Evolutionary conservation across 2,888 invertebrate genomes (phyloP).

Genomic region (Amblyteles armatorius): DNA sequence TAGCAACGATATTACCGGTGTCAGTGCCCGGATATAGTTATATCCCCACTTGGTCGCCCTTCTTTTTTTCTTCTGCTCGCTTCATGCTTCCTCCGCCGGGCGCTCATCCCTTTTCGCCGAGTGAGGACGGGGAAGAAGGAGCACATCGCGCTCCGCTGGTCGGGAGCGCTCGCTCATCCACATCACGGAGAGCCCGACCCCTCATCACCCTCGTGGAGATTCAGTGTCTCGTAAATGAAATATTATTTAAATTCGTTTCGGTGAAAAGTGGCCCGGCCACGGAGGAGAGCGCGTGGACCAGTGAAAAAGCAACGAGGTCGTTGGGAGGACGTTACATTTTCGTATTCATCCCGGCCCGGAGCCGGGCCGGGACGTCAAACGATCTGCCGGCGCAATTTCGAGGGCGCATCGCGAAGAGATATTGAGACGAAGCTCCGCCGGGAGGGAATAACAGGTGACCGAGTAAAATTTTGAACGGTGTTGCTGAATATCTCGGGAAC

Average conservation of each 20-base stretch:
- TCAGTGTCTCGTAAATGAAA: conserved; percentile 65
- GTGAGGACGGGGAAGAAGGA: conserved; percentile 30
- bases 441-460: conserved; percentile 32
- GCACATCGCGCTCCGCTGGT: conserved; percentile 40
- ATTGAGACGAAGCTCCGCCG: conserved; percentile 28
- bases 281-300: conserved; percentile 13
- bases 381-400: conserved; percentile 48
- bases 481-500: conserved; percentile 47
- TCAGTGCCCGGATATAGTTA: conserved; percentile 28
- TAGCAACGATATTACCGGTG: conserved; percentile 39
- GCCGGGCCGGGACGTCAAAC: not conserved
- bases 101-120: conserved; percentile 55
- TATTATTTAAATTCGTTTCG: conserved; percentile 70
- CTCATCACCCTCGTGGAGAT: conserved; percentile 30
- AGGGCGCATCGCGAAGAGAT: conserved; percentile 5
- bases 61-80: conserved; percentile 36
- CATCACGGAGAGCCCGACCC: conserved; percentile 50
- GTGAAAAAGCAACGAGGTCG: conserved; percentile 32
- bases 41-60: conserved; percentile 50
- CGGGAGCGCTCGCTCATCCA: conserved; percentile 49
- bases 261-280: conserved; percentile 10
- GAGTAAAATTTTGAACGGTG: conserved; percentile 24
- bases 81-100: conserved; percentile 49
- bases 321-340: conserved; percentile 13
- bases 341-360: conserved; percentile 6